Base-by-base conservation (phyloP, 2,888 invertebrate genomes). In the Junonia oenone region DNA sequence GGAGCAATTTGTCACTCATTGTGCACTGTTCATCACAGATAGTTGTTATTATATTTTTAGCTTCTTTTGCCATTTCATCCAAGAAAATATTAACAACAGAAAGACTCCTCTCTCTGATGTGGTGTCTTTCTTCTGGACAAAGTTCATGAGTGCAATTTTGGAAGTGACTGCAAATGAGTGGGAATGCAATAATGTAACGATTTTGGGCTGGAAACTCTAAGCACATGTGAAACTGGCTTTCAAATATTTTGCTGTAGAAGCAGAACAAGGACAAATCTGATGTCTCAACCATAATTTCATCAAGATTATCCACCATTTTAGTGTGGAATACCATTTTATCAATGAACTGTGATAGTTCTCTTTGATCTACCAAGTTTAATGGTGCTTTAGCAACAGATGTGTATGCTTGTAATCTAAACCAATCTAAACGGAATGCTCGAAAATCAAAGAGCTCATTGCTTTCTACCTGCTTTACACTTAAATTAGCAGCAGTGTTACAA, bases 61-160 rank as follows among this genome's bases (percentile, higher is more conserved):
- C 98, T 81, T 99, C 99, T 81, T 98, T 98, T 0, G 99, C 97
- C 97, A 99, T 99, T 89, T 99, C 99, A 78, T 99, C 99, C 54
- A 99, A 90, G 78, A 98, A 99, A 92, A 98, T 96, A 73, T 99
- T 99, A 0, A 99, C 99, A 38, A 99, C 97, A 26, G 97, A 98
- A 17, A 99, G 91, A 73, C 98, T 98, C 62, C 98, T 92, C 71
- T 99, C 98, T 51, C 98, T 93, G 59, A 99, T 98, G 71, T 98
- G 98, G 83, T 98, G 98, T 54, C 98, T 92, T 86, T 99, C 99
- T 86, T 99, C 99, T 0, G 99, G 99, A 69, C 99, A 99, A 70
- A 99, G 92, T 77, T 99, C 98, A 83, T 99, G 99, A 0, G 99
- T 98, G 74, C 98, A 98, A 75, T 97, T 96, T 87, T 98, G 98